Conservation (phyloP, 2,888 invertebrate genomes). For the Aporophyla lueneburgensis region DNA sequence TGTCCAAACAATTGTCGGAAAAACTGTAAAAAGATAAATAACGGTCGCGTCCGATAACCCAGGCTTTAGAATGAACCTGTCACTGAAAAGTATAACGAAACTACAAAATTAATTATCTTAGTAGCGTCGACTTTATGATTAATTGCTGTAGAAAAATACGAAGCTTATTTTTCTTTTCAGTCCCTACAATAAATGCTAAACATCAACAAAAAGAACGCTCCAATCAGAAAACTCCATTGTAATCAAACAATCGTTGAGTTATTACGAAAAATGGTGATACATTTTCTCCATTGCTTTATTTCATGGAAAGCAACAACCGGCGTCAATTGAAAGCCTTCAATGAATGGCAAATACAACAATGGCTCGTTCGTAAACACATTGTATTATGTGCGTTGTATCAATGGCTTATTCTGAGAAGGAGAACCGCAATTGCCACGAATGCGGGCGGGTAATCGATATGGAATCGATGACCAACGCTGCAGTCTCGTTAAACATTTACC, state of each 20-base stretch:
- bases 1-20: slow-evolving; percentile 66
- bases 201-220: slow-evolving; percentile 27
- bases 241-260: slow-evolving; percentile 34
- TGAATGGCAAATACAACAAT: slow-evolving; percentile 61
- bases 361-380: slow-evolving; percentile 37
- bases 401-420: slow-evolving; percentile 57
- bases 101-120: background rate
- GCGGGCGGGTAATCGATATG: slow-evolving; percentile 66
- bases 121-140: slow-evolving; percentile 4
- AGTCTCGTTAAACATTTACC: slow-evolving; percentile 63
- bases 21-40: slow-evolving; percentile 64
- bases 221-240: slow-evolving; percentile 44
- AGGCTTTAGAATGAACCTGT: slow-evolving; percentile 10
- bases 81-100: slow-evolving; percentile 28
- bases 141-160: background rate
- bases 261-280: slow-evolving; percentile 36
- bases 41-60: slow-evolving; percentile 52
- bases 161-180: slow-evolving; percentile 24
- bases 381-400: slow-evolving; percentile 50
- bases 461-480: slow-evolving; percentile 66
- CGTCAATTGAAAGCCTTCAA: slow-evolving; percentile 55
- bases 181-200: slow-evolving; percentile 17
- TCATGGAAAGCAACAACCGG: slow-evolving; percentile 39
- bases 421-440: slow-evolving; percentile 62
- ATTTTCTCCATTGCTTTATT: slow-evolving; percentile 51